phyloP scores from a whole-genome alignment of 2,888 invertebrate species.

The Agonopterix alstromeriana region DNA sequence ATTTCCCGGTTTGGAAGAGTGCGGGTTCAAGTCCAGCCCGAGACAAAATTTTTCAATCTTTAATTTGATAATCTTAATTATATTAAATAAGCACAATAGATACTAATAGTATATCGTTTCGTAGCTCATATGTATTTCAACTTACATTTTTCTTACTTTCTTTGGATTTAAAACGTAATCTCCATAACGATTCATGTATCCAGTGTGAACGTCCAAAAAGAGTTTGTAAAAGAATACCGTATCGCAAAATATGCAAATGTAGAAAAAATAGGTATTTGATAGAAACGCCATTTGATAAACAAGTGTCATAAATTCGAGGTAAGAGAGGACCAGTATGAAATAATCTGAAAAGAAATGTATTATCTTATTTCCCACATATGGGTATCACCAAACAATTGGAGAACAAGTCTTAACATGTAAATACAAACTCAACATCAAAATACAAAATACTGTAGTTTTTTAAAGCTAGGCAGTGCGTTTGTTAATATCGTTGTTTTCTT shows the following conservation, averaged over 20 bases:
- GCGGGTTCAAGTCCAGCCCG: too few species aligned
- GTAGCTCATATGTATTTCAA: slow-evolving; percentile 4
- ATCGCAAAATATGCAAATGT: slow-evolving; percentile 50
- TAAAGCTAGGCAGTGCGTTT: too few species aligned
- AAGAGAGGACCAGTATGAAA: slow-evolving; percentile 51
- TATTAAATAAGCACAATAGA: too few species aligned
- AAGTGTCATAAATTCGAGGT: slow-evolving; percentile 57
- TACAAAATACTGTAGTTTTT: too few species aligned
- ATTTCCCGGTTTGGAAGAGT: too few species aligned
- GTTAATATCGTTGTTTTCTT: too few species aligned
- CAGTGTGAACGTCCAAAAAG: slow-evolving; percentile 65
- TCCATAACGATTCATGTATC: slow-evolving; percentile 68
- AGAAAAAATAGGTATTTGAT: slow-evolving; percentile 45
- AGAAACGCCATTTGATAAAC: slow-evolving; percentile 71
- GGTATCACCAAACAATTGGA: too few species aligned
- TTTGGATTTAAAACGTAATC: slow-evolving; percentile 61
- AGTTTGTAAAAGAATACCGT: slow-evolving; percentile 56
- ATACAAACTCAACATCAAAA: too few species aligned
- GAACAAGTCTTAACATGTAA: too few species aligned
- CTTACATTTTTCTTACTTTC: slow-evolving; percentile 63
- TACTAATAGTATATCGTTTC: too few species aligned
- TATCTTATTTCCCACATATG: background rate
- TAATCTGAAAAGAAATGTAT: slow-evolving; percentile 47
- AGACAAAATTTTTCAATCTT: too few species aligned
- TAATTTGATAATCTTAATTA: too few species aligned